Conservation (phyloP, 2,888 invertebrate species). For the Sarcophaga caerulescens region DNA sequence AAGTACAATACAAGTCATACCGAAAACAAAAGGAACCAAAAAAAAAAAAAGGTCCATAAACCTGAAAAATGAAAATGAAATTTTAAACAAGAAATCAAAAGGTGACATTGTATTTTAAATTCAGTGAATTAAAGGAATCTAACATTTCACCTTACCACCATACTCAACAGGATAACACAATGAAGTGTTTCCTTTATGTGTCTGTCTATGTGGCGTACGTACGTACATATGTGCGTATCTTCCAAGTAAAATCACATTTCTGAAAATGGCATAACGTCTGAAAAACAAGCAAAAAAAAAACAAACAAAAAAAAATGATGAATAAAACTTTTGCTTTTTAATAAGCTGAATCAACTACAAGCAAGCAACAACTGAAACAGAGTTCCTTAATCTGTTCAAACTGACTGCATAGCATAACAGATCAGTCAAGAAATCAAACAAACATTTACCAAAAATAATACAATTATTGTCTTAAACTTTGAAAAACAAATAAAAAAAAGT, state of each 20-base stretch:
- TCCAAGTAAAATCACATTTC: conserved; percentile 28
- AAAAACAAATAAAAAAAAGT: neutral
- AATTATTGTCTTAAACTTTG: conserved; percentile 17
- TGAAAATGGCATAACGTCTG: neutral
- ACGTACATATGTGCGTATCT: neutral
- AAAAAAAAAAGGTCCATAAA: conserved; percentile 24
- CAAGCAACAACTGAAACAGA: neutral
- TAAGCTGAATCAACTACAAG: conserved; percentile 2
- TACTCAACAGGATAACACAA: neutral
- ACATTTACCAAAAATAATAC: neutral
- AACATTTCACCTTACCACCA: too few species aligned
- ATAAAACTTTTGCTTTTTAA: conserved; percentile 59
- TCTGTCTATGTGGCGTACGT: neutral
- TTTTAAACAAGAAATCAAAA: conserved; percentile 6
- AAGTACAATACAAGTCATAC: neutral
- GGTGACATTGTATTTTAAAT: conserved; percentile 22
- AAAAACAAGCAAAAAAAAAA: neutral
- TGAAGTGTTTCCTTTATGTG: neutral
- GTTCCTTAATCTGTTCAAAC: conserved; percentile 1
- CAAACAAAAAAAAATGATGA: too few species aligned
- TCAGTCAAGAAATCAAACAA: neutral
- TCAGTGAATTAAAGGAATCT: conserved; percentile 12
- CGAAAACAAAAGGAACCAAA: neutral
- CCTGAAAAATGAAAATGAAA: conserved; percentile 52
- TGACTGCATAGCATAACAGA: neutral